Percentiles rank a stretch among this genome's conserved stretches.
phyloP scores from a whole-genome alignment of 2,113 vertebrate species.

The Psittacus erithacus region DNA sequence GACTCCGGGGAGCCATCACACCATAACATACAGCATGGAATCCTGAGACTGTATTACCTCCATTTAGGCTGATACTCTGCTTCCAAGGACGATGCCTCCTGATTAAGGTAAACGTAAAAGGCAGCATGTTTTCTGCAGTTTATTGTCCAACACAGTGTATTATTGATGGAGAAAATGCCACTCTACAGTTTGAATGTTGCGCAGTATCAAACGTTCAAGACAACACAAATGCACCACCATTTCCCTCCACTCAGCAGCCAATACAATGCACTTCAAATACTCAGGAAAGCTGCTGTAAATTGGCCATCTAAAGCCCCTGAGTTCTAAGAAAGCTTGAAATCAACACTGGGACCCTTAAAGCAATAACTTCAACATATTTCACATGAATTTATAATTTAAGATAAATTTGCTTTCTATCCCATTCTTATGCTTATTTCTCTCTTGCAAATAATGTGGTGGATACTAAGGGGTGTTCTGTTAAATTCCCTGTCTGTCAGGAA shows the following conservation, averaged over 20 bases:
- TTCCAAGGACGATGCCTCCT: not conserved
- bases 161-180: not conserved
- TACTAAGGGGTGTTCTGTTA: not conserved
- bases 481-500: not conserved
- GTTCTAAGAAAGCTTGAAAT: not conserved
- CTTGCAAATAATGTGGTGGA: not conserved
- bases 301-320: not conserved
- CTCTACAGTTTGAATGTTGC: not conserved
- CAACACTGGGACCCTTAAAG: not conserved
- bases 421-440: not conserved
- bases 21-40: not conserved
- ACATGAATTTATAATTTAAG: accelerated
- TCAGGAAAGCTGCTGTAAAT: not conserved
- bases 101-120: not conserved
- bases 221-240: not conserved
- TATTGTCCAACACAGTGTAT: not conserved
- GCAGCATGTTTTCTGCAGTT: not conserved
- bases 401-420: not conserved
- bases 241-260: not conserved
- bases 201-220: not conserved
- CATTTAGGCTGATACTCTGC: not conserved
- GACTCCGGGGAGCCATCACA: not conserved
- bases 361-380: not conserved
- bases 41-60: not conserved
- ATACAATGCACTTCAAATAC: not conserved